Evolutionary conservation across 2,888 invertebrate genomes (phyloP).

Genomic region (Caenorhabditis sp.): DNA sequence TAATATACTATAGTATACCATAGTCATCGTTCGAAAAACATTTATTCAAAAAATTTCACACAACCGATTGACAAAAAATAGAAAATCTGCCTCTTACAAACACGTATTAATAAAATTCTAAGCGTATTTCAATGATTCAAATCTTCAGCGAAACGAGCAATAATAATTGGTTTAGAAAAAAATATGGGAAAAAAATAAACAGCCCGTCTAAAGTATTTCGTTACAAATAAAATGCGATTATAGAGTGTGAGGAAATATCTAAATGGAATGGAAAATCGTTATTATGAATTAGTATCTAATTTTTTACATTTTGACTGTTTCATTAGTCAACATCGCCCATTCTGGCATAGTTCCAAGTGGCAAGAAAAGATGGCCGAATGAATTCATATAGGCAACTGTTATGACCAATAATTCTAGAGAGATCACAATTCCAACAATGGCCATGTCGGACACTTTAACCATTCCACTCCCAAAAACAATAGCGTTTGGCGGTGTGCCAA

Average conservation of each 20-base stretch:
- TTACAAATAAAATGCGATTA: background rate
- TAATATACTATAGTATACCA: too few species aligned
- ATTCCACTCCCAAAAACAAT: conserved; percentile 75
- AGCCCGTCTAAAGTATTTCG: background rate
- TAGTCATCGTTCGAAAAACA: background rate
- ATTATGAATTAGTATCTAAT: background rate
- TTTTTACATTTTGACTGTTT: conserved; percentile 6
- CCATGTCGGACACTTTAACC: conserved; percentile 61
- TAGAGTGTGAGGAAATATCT: background rate
- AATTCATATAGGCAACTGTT: conserved; percentile 52
- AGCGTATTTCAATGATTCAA: background rate
- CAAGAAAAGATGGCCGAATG: conserved; percentile 41
- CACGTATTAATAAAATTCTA: background rate
- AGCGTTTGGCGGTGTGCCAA: conserved; percentile 91
- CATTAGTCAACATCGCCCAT: conserved; percentile 24
- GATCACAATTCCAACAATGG: conserved; percentile 43
- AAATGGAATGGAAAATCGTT: background rate
- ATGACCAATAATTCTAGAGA: conserved; percentile 43
- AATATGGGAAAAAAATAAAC: background rate
- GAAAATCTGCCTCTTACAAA: background rate
- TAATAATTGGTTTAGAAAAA: background rate
- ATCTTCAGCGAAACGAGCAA: background rate
- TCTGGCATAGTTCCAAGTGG: conserved; percentile 35
- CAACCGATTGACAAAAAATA: background rate
- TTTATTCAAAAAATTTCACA: background rate